Percentiles rank a stretch among this genome's conserved stretches.
These are phyloP conservation scores for Eunapius fragilis DNA, from an alignment of 37 sponge, comb jelly and placozoan species.

Conservation along the genomic window DNA sequence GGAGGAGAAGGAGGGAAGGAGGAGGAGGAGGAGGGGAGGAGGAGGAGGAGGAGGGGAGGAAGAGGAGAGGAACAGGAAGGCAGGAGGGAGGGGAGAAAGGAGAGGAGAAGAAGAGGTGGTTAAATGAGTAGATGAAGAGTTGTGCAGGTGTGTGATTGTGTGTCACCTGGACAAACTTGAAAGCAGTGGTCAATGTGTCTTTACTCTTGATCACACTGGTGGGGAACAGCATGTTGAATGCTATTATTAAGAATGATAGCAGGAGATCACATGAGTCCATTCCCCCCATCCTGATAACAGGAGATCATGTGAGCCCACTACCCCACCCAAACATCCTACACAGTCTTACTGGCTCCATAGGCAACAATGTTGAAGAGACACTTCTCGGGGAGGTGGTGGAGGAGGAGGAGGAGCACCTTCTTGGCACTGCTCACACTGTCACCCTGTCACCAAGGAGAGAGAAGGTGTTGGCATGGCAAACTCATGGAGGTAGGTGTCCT, in stretches of 20 bases:
- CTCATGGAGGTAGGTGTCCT: neutral
- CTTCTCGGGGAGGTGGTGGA: slow-evolving; percentile 80
- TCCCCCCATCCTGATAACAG: neutral
- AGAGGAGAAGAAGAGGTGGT: too few relatives aligned
- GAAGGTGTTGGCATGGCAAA: neutral
- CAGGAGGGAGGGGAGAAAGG: too few relatives aligned
- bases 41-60: too few relatives aligned
- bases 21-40: too few relatives aligned
- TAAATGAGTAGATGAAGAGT: too few relatives aligned
- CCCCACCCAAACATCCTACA: neutral
- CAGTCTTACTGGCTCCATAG: slow-evolving; percentile 76
- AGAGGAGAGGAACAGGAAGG: too few relatives aligned
- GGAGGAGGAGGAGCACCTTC: slow-evolving; percentile 78
- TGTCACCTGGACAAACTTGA: slow-evolving; percentile 69
- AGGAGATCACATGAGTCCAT: slow-evolving; percentile 3
- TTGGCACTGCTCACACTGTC: slow-evolving; percentile 65
- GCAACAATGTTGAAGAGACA: slow-evolving; percentile 83
- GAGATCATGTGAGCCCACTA: too few relatives aligned
- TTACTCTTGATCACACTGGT: slow-evolving; percentile 72
- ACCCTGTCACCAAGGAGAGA: neutral
- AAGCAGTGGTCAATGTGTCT: slow-evolving; percentile 70
- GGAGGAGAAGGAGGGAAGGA: too few relatives aligned
- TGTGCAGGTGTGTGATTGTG: too few relatives aligned
- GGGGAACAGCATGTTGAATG: slow-evolving; percentile 79
- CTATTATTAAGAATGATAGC: slow-evolving; percentile 17